phyloP scores from a whole-genome alignment of 2,797 vertebrate genomes.

The Arremon brunneinucha region DNA sequence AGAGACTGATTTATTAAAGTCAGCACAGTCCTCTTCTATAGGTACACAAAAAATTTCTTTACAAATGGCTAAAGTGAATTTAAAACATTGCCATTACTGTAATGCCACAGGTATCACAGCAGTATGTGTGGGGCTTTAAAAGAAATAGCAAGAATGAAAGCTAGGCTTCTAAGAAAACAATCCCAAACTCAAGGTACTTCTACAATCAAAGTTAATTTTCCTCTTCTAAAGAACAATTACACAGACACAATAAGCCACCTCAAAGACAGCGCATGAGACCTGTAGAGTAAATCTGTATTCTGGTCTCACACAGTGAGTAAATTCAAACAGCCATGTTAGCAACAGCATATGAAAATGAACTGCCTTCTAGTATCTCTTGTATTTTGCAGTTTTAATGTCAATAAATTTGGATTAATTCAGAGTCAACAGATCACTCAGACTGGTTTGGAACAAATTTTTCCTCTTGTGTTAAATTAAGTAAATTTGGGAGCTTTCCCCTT shows the following conservation, averaged over 20 bases:
- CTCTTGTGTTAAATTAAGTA: neutral
- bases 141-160: neutral
- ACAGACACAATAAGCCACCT: neutral
- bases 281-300: neutral
- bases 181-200: neutral
- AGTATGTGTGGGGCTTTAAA: neutral
- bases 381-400: neutral
- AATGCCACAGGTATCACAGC: neutral
- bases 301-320: neutral
- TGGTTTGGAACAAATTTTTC: neutral
- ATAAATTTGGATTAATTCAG: neutral
- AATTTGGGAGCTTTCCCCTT: neutral
- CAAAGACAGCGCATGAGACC: neutral
- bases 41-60: neutral
- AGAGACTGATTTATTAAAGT: neutral
- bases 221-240: neutral
- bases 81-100: neutral
- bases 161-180: neutral
- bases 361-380: neutral
- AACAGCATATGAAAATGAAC: neutral
- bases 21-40: neutral
- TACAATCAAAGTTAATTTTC: neutral
- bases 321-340: neutral
- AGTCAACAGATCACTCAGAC: neutral
- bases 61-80: neutral